Evolutionary conservation across 2,113 vertebrate genomes (phyloP), one percentile per base, ranked within the genome.

Genomic region (Ciconia stormi): DNA sequence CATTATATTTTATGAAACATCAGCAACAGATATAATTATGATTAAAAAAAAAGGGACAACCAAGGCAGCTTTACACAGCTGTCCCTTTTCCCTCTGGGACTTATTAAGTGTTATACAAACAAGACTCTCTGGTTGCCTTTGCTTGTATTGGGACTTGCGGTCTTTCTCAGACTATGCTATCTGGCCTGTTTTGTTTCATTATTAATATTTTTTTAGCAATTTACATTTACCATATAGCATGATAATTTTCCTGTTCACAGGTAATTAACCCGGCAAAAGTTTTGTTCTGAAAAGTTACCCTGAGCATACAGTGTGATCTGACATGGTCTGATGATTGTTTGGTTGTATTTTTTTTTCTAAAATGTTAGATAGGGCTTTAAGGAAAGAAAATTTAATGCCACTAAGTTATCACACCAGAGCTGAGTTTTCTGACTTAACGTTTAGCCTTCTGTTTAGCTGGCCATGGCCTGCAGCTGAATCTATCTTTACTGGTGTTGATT

Each of bases 101-200:
- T 96, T 91, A 96, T 97, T 98, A 98, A 97, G 80, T 52, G 58
- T 92, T 94, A 55, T 21, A 90, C 81, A 98, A 98, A 98, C 98
- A 98, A 98, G 82, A 56, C 47, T 90, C 78, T 74, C 85, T 97
- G 36, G 52, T 97, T 93, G 65, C 79, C 87, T 81, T 73, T 65
- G 89, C 2, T 84, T 80, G 58, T 58, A 16, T 26, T 56, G 76
- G 42, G 92, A 76, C 69, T 97, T 82, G 67, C 7, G 26, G 53
- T 95, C 49, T 96, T 74, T 91, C 77, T 93, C 89, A 78, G 92
- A 89, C 29, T 17, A 4, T 66, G 59, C 55, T 95, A 10, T 47
- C 52, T 95, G 40, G 25, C 15, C n/a, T 89, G n/a, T 55, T 82
- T 84, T 74, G 63, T 83, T 82, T 85, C 17, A 7, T 49, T 89